Evolutionary conservation across 2,113 vertebrate genomes (phyloP).

Genomic region (Aspidoscelis tigris): DNA sequence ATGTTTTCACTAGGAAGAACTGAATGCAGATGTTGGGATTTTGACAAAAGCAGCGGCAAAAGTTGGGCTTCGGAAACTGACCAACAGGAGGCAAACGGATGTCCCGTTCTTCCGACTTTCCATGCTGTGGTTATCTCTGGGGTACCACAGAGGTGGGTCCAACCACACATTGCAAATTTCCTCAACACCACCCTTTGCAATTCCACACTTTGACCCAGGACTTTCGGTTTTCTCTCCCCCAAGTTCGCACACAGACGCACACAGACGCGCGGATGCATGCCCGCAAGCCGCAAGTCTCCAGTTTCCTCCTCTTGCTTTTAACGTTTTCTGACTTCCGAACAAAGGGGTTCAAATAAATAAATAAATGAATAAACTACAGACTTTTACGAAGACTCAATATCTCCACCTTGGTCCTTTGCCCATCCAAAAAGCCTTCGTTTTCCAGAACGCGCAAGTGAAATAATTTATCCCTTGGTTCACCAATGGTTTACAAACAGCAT

Average conservation of each 20-base stretch:
- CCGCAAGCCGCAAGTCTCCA: too few species aligned
- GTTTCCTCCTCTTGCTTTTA: too few species aligned
- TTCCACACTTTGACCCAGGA: background rate
- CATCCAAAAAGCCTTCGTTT: background rate
- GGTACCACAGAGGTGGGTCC: background rate
- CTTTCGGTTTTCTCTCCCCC: background rate
- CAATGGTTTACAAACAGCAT: background rate
- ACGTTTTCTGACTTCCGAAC: background rate
- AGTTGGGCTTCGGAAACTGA: too few species aligned
- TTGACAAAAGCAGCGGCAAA: too few species aligned
- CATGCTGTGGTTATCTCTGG: background rate
- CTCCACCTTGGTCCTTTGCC: background rate
- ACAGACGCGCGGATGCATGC: too few species aligned
- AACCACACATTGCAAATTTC: background rate
- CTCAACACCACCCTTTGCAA: background rate
- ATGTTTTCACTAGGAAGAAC: too few species aligned
- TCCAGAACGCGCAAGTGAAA: background rate
- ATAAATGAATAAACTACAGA: background rate
- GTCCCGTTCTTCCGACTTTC: too few species aligned
- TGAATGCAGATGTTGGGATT: too few species aligned
- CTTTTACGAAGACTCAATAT: too few species aligned
- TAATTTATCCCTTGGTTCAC: background rate
- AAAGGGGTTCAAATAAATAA: too few species aligned
- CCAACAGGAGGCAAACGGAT: too few species aligned
- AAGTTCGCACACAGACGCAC: background rate